These are phyloP conservation scores for Philereme vetulata DNA, from an alignment of 2,888 invertebrate genomes.

Conservation along the genomic window DNA sequence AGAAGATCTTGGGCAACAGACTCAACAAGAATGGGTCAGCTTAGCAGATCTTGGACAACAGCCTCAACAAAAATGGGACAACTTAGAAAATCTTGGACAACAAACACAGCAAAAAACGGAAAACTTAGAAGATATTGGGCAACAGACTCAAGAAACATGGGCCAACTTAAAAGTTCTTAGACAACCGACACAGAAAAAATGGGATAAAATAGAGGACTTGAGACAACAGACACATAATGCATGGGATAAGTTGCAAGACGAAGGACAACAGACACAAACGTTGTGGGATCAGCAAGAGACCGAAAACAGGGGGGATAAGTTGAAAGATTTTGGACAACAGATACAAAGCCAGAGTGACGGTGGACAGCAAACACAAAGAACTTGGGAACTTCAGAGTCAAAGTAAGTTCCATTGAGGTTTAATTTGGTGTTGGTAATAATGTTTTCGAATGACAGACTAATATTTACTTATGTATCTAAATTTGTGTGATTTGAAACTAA, in stretches of 20 bases:
- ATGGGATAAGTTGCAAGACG: conserved; percentile 43
- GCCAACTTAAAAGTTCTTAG: conserved; percentile 44
- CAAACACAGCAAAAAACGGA: conserved; percentile 47
- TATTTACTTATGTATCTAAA: conserved; percentile 9
- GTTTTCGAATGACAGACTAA: conserved; percentile 5
- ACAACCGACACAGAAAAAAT: conserved; percentile 43
- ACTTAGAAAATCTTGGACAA: conserved; percentile 49
- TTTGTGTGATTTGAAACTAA: conserved; percentile 16
- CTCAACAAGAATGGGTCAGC: conserved; percentile 44
- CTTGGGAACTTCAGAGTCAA: conserved; percentile 47
- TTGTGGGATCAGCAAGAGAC: conserved; percentile 46
- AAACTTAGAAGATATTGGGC: conserved; percentile 42
- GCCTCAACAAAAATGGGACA: conserved; percentile 42
- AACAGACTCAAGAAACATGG: conserved; percentile 44
- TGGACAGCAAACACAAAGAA: conserved; percentile 27
- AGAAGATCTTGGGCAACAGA: conserved; percentile 50
- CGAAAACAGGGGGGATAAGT: conserved; percentile 41
- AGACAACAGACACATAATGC: conserved; percentile 48
- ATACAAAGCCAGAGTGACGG: conserved; percentile 42
- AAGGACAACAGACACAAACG: conserved; percentile 49
- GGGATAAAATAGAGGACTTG: conserved; percentile 26
- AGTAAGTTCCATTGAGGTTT: conserved; percentile 29
- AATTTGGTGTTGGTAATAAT: conserved; percentile 21
- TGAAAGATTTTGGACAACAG: conserved; percentile 53
- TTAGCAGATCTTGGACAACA: too few species aligned